Conservation (phyloP, 2,888 invertebrate species). For the Aphidius colemani region DNA sequence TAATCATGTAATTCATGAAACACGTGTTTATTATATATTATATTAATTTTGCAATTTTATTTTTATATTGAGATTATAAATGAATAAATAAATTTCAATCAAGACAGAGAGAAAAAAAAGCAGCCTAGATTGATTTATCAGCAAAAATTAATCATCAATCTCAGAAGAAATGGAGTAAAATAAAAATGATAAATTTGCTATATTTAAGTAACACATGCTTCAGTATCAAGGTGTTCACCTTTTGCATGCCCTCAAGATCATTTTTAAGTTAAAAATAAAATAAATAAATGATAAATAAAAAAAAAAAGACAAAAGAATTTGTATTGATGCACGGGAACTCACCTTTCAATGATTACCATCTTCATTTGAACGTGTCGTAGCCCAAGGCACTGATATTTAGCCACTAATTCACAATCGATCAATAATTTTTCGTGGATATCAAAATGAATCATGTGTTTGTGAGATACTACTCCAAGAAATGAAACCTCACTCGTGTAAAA, state of each 20-base stretch:
- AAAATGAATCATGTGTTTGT: constrained; percentile 44
- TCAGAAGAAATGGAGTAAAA: too few species aligned
- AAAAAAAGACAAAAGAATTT: constrained; percentile 4
- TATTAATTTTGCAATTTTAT: constrained; percentile 5
- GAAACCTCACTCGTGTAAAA: constrained; percentile 38
- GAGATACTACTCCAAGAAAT: constrained; percentile 21
- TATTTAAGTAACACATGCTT: too few species aligned
- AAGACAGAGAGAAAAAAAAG: background rate
- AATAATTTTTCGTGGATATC: constrained; percentile 46
- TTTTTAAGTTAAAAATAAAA: background rate
- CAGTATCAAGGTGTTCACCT: background rate
- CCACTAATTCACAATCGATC: constrained; percentile 58
- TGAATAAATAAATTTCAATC: background rate
- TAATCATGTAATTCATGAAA: constrained; percentile 8
- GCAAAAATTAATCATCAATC: too few species aligned
- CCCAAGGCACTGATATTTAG: constrained; percentile 53
- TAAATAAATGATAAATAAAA: background rate
- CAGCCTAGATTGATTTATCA: too few species aligned
- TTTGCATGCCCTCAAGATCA: background rate
- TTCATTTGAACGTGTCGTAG: constrained; percentile 54
- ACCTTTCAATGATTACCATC: constrained; percentile 49
- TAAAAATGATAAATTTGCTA: too few species aligned
- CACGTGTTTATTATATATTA: background rate
- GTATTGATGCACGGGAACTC: constrained; percentile 14
- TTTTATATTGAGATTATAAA: background rate